Conservation (phyloP, 2,113 vertebrate species). For the Gorilla gorilla region DNA sequence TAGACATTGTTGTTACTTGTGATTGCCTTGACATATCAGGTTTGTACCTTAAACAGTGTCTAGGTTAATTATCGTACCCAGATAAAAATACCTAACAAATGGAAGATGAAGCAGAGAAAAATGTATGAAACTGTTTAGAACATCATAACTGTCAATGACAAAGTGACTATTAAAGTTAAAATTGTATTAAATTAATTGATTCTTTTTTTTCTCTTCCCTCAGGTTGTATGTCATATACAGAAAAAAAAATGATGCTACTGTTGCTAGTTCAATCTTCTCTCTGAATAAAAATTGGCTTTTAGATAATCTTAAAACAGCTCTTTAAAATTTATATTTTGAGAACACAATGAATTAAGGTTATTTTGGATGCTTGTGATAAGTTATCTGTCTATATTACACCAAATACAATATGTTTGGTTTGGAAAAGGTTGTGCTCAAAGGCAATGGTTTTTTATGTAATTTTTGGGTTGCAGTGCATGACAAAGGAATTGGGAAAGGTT, state of each 20-base stretch:
- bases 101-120: not conserved
- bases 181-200: not conserved
- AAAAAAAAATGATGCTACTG: not conserved
- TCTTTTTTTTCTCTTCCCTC: not conserved
- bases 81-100: not conserved
- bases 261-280: not conserved
- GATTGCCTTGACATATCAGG: not conserved
- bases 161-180: too few relatives aligned
- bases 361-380: slow-evolving; percentile 50
- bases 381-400: slow-evolving; percentile 29
- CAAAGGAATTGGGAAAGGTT: not conserved
- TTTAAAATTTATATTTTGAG: slow-evolving; percentile 61
- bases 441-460: not conserved
- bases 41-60: not conserved
- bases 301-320: slow-evolving; percentile 31
- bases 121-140: not conserved
- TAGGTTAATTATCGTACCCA: not conserved
- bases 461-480: not conserved
- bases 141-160: not conserved
- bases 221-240: not conserved
- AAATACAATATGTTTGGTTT: not conserved
- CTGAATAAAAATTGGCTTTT: slow-evolving; percentile 50
- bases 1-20: not conserved
- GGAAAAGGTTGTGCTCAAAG: not conserved
- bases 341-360: slow-evolving; percentile 21